These are phyloP conservation scores for Dromiciops gliroides DNA, from an alignment of 2,113 vertebrate genomes.

Conservation along the genomic window DNA sequence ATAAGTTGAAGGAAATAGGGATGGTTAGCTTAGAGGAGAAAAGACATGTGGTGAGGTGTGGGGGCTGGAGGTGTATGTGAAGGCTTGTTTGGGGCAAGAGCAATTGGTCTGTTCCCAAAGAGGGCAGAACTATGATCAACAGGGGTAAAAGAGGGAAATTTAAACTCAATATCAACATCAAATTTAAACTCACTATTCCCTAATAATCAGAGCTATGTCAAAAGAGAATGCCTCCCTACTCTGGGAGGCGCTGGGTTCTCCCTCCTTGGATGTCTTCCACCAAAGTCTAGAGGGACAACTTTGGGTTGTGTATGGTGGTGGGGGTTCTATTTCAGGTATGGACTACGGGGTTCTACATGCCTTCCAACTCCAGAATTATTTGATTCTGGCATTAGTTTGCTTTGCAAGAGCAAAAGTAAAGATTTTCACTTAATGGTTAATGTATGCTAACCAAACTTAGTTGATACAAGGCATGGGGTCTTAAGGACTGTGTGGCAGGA, in stretches of 20 bases:
- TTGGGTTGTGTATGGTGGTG: not conserved
- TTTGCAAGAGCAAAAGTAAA: conserved; percentile 16
- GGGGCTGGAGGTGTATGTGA: not conserved
- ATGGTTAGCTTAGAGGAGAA: too few relatives aligned
- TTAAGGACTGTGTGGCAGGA: conserved; percentile 34
- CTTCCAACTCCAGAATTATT: not conserved
- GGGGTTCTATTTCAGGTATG: not conserved
- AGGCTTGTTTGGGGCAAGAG: not conserved
- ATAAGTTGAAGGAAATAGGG: not conserved
- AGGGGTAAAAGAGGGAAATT: not conserved
- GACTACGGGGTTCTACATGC: not conserved
- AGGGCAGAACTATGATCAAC: not conserved
- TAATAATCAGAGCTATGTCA: not conserved
- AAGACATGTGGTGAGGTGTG: too few relatives aligned
- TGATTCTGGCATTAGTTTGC: not conserved
- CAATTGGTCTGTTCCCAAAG: not conserved
- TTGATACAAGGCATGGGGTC: conserved; percentile 33
- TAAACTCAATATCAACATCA: not conserved
- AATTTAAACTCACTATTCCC: not conserved
- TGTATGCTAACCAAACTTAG: conserved; percentile 1
- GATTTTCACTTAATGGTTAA: conserved; percentile 19
- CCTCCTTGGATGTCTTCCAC: not conserved
- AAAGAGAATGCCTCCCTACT: not conserved
- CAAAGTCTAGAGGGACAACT: not conserved
- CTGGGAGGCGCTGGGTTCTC: not conserved